phyloP scores from a whole-genome alignment of 1,140 invertebrate species.

The Orussus abietinus region DNA sequence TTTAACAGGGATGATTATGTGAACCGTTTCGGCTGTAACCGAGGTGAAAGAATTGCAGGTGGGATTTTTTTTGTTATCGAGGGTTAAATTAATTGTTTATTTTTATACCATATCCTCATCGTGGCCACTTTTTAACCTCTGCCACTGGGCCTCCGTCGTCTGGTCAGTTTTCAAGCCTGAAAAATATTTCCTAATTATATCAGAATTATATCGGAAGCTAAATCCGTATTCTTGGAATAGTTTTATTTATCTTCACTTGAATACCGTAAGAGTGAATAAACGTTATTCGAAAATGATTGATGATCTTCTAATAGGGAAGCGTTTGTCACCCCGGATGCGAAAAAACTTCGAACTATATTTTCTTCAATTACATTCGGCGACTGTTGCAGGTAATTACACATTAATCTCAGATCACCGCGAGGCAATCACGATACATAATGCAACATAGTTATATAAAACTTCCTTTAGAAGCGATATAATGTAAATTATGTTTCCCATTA shows the following conservation, averaged over 20 bases:
- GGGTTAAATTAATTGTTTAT: conserved; percentile 1
- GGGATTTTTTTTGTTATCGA: background rate
- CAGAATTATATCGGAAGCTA: background rate
- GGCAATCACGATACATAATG: too few relatives aligned
- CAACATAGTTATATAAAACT: too few relatives aligned
- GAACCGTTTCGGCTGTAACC: too few relatives aligned
- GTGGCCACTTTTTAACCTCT: conserved; percentile 40
- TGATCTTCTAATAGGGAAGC: conserved; percentile 3
- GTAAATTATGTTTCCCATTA: too few relatives aligned
- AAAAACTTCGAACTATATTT: too few relatives aligned
- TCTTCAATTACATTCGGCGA: too few relatives aligned
- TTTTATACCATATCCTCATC: conserved; percentile 42
- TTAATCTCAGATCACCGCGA: too few relatives aligned
- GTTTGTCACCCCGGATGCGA: too few relatives aligned
- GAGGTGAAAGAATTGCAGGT: background rate
- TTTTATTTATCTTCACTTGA: conserved; percentile 1
- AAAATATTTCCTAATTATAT: conserved; percentile 7
- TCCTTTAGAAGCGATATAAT: too few relatives aligned
- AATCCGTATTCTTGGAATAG: conserved; percentile 1
- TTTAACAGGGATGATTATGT: background rate
- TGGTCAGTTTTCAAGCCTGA: conserved; percentile 39
- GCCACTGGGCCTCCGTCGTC: conserved; percentile 33
- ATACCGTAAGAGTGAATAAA: conserved; percentile 2
- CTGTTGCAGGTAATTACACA: too few relatives aligned
- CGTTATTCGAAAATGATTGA: background rate